A percentile compares a stretch with the other conserved stretches of the same genome.
These are phyloP conservation scores for Coturnix japonica DNA, from an alignment of 2,113 vertebrate species.

Conservation along the genomic window DNA sequence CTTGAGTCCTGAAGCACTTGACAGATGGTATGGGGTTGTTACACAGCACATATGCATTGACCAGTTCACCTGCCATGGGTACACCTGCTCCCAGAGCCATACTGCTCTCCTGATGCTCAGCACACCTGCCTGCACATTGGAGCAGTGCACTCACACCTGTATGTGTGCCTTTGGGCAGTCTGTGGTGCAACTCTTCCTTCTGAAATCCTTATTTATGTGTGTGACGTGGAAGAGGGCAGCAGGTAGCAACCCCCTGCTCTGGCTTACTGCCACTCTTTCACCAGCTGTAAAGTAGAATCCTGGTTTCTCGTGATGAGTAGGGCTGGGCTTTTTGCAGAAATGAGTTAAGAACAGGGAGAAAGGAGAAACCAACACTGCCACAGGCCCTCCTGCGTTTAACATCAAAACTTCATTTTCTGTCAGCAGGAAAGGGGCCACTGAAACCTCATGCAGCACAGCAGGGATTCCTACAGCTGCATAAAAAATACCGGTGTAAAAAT, in stretches of 20 bases:
- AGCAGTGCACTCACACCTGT: background rate
- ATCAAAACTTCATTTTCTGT: background rate
- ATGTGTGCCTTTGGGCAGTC: background rate
- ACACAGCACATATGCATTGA: background rate
- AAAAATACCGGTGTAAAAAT: background rate
- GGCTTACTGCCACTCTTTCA: background rate
- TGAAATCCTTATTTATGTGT: background rate
- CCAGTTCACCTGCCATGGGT: background rate
- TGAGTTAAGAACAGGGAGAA: background rate
- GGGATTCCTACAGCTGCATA: background rate
- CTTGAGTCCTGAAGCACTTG: constrained; percentile 12
- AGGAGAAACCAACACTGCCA: background rate
- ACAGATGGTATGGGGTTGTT: background rate
- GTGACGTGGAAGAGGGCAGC: background rate
- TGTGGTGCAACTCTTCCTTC: background rate
- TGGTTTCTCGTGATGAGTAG: background rate
- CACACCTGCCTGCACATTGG: background rate
- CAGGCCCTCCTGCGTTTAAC: background rate
- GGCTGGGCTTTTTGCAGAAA: background rate
- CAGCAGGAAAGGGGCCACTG: background rate
- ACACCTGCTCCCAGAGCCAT: background rate
- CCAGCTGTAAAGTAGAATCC: background rate
- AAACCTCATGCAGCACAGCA: background rate
- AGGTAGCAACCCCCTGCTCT: background rate
- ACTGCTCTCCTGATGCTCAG: rapidly evolving